phyloP scores from a whole-genome alignment of 2,888 invertebrate genomes.

The Tipula lateralis region DNA sequence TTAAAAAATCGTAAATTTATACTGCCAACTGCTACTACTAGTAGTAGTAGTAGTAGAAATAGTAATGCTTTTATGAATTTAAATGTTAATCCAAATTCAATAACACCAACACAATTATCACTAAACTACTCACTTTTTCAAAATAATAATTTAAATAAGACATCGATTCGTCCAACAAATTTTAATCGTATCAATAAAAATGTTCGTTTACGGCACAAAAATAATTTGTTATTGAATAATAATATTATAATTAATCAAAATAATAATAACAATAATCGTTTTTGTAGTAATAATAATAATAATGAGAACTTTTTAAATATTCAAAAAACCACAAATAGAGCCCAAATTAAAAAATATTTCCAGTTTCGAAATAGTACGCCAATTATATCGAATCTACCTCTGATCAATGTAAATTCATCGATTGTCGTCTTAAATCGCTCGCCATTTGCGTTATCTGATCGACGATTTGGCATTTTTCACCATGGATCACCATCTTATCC shows the following conservation, averaged over 20 bases:
- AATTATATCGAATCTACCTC: constrained; percentile 34
- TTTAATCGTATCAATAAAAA: not conserved
- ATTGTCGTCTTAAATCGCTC: constrained; percentile 33
- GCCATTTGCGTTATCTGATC: constrained; percentile 33
- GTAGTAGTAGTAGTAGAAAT: not conserved
- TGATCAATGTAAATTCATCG: constrained; percentile 33
- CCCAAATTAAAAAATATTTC: not conserved
- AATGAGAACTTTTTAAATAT: not conserved
- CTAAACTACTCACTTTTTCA: not conserved
- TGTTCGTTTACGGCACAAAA: not conserved
- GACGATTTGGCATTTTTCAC: constrained; percentile 34
- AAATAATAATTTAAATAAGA: not conserved
- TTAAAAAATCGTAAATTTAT: not conserved
- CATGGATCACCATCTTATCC: constrained; percentile 34
- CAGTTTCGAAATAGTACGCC: constrained; percentile 25
- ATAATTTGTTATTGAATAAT: not conserved
- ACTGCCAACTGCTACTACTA: not conserved
- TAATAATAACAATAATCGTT: not conserved
- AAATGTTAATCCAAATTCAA: not conserved
- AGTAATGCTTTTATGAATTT: not conserved
- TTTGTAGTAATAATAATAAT: not conserved
- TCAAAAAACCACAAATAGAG: not conserved
- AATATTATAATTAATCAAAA: not conserved
- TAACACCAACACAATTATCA: not conserved
- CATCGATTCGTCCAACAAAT: not conserved